These are phyloP conservation scores for Petrophora chlorosata DNA, from an alignment of 2,888 invertebrate species.

Conservation along the genomic window DNA sequence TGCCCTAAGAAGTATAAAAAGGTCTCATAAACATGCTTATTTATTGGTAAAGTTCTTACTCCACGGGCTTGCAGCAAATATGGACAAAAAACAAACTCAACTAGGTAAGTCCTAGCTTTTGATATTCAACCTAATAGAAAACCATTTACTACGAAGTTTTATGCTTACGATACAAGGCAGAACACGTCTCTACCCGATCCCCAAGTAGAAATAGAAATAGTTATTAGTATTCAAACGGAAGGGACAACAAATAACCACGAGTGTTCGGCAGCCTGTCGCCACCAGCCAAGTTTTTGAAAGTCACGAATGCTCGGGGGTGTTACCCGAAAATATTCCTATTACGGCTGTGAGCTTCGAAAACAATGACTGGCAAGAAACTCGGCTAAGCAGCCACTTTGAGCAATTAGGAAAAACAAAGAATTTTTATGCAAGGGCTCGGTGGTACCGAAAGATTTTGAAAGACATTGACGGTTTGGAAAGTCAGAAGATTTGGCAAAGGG, in stretches of 20 bases:
- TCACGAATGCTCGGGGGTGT: conserved; percentile 69
- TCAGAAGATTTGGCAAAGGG: conserved; percentile 17
- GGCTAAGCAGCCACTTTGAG: conserved; percentile 78
- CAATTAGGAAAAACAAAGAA: conserved; percentile 82
- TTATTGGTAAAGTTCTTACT: too few species aligned
- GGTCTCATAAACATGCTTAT: too few species aligned
- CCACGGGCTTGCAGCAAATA: too few species aligned
- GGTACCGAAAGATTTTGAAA: conserved; percentile 31
- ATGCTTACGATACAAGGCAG: too few species aligned
- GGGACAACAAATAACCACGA: conserved; percentile 40
- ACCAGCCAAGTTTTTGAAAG: conserved; percentile 62
- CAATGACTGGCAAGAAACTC: conserved; percentile 77
- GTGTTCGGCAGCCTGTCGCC: conserved; percentile 50
- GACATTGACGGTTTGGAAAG: conserved; percentile 9
- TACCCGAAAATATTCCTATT: conserved; percentile 73
- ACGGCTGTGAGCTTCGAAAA: conserved; percentile 70
- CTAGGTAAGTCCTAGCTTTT: too few species aligned
- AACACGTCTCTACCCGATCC: too few species aligned
- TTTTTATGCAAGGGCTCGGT: conserved; percentile 67
- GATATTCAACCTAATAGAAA: too few species aligned
- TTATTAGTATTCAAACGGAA: conserved; percentile 27
- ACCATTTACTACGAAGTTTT: too few species aligned
- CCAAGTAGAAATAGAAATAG: conserved; percentile 8
- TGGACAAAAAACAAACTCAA: too few species aligned
- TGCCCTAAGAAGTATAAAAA: too few species aligned